These are phyloP conservation scores for Epinotia nisella DNA, from an alignment of 2,888 invertebrate species.

Conservation along the genomic window DNA sequence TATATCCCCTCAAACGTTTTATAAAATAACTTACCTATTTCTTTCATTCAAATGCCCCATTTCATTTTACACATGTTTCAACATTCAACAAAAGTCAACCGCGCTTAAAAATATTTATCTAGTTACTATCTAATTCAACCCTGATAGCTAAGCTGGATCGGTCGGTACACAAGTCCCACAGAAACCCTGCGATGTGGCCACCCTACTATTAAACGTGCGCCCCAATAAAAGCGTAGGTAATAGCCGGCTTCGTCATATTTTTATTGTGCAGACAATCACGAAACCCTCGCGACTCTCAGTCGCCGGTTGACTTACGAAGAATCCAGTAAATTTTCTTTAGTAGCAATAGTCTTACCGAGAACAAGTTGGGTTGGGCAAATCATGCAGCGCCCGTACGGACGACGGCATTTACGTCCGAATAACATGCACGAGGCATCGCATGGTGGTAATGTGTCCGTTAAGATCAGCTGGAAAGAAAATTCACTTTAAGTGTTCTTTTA, in stretches of 20 bases:
- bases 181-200: slow-evolving; percentile 23
- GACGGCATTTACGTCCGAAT: slow-evolving; percentile 69
- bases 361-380: slow-evolving; percentile 46
- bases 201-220: slow-evolving; percentile 65
- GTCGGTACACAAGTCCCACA: slow-evolving; percentile 18
- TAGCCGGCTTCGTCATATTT: slow-evolving; percentile 76
- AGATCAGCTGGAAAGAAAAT: background rate
- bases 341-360: slow-evolving; percentile 1
- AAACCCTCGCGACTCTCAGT: slow-evolving; percentile 49
- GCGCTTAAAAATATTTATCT: too few species aligned
- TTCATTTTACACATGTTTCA: too few species aligned
- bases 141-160: too few species aligned
- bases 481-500: background rate
- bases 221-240: slow-evolving; percentile 69
- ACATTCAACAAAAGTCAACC: too few species aligned
- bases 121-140: too few species aligned
- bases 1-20: too few species aligned
- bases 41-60: too few species aligned
- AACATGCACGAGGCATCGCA: slow-evolving; percentile 70
- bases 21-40: too few species aligned
- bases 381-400: slow-evolving; percentile 76
- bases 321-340: slow-evolving; percentile 12
- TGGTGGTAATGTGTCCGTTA: slow-evolving; percentile 68
- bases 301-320: slow-evolving; percentile 29
- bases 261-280: slow-evolving; percentile 75